A percentile compares a stretch with the other conserved stretches of the same genome.
Evolutionary conservation across 2,797 vertebrate genomes (phyloP).

Genomic region (Cephalopachus bancanus): DNA sequence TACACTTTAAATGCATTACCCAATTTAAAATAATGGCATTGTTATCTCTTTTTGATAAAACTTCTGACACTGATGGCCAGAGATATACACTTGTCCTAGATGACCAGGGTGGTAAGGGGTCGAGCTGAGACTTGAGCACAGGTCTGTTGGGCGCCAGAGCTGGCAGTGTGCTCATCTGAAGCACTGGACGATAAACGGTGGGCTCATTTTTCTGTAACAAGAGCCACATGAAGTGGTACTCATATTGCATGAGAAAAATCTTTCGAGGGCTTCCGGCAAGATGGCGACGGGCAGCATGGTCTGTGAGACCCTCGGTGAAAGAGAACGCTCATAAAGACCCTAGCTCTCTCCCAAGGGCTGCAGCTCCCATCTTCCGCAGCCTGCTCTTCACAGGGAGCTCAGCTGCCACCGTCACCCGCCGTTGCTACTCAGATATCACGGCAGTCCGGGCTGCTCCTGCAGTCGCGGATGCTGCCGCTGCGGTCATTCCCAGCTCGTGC

Average conservation of each 20-base stretch:
- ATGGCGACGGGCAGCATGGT: no score
- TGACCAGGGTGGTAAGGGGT: not conserved
- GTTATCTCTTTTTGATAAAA: slow-evolving; percentile 18
- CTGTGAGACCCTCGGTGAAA: no score
- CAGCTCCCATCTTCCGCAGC: no score
- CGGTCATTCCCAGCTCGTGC: no score
- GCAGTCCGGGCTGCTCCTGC: no score
- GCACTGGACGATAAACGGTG: not conserved
- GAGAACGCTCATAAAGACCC: no score
- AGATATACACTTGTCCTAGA: not conserved
- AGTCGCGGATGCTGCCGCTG: no score
- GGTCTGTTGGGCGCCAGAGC: not conserved
- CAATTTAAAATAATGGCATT: slow-evolving; percentile 44
- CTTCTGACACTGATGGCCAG: not conserved
- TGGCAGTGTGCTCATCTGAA: not conserved
- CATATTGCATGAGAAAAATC: not conserved
- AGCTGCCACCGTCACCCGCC: no score
- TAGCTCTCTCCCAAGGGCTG: no score
- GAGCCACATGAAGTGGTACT: not conserved
- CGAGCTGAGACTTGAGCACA: not conserved
- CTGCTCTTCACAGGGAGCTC: no score
- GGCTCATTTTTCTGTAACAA: not conserved
- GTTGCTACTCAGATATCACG: no score
- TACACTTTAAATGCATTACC: slow-evolving; percentile 28
- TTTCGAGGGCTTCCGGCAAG: no score